These are phyloP conservation scores for Pocillopora damicornis DNA, from an alignment of 64 coral and sea anemone genomes.

Conservation along the genomic window DNA sequence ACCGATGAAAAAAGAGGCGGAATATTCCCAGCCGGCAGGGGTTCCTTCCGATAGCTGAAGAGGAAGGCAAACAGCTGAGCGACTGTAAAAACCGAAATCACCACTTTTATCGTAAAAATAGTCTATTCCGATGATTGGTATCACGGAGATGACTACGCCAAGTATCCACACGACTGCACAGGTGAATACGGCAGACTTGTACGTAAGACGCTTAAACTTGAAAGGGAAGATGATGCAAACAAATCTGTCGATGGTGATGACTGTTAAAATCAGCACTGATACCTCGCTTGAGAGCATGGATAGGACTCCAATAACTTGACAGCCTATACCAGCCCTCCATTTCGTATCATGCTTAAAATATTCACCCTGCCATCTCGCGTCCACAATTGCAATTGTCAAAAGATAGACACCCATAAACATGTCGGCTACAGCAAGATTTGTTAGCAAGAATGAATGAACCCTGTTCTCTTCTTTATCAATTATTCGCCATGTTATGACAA, in stretches of 20 bases:
- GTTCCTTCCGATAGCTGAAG: neutral
- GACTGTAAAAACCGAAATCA: conserved; percentile 19
- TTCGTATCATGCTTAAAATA: conserved; percentile 24
- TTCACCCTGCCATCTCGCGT: conserved; percentile 10
- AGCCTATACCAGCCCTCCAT: conserved; percentile 3
- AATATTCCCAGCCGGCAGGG: conserved; percentile 25
- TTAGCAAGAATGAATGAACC: conserved; percentile 8
- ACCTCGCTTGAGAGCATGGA: conserved; percentile 33
- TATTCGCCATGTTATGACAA: conserved; percentile 28
- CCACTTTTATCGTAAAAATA: conserved; percentile 18
- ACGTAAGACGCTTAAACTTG: neutral
- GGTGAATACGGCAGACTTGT: neutral
- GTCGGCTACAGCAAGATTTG: conserved; percentile 27
- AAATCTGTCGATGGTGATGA: conserved; percentile 27
- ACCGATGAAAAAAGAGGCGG: conserved; percentile 10
- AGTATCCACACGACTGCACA: conserved; percentile 7
- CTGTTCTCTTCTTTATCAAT: conserved; percentile 19
- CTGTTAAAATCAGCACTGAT: conserved; percentile 24
- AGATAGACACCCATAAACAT: conserved; percentile 24
- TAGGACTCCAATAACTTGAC: conserved; percentile 7
- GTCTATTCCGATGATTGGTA: neutral
- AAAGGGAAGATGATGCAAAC: conserved; percentile 29
- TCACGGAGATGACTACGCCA: neutral
- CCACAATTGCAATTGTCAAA: conserved; percentile 7
- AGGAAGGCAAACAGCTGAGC: conserved; percentile 29